Conservation (phyloP, 2,888 invertebrate species). For the Carterocephalus palaemon region DNA sequence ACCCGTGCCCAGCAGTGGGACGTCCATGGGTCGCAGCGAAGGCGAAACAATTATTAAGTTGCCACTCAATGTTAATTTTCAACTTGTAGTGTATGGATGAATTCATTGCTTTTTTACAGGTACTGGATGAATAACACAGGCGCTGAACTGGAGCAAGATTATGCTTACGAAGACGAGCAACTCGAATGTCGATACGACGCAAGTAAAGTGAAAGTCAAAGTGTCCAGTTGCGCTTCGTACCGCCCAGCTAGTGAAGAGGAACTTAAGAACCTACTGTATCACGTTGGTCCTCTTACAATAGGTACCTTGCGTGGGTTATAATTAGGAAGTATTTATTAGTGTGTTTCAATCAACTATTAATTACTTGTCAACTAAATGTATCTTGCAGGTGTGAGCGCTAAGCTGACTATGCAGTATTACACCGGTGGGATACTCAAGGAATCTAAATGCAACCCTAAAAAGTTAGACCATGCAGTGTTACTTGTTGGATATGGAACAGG, state of each 20-base stretch:
- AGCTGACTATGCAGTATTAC: not conserved
- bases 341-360: no score
- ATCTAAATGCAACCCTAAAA: not conserved
- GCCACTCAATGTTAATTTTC: no score
- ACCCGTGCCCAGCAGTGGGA: no score
- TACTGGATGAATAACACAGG: constrained; percentile 9
- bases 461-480: constrained; percentile 36
- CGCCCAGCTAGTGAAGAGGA: not conserved
- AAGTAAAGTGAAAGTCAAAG: constrained; percentile 3
- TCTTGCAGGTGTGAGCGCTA: constrained; percentile 17
- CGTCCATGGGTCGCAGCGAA: no score
- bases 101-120: constrained; percentile 1
- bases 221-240: not conserved
- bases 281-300: constrained; percentile 5
- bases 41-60: no score
- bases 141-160: not conserved
- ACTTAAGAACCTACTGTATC: not conserved
- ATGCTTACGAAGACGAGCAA: not conserved
- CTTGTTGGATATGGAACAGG: constrained; percentile 39
- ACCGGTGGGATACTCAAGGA: constrained; percentile 7
- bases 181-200: not conserved
- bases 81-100: no score
- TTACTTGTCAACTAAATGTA: no score
- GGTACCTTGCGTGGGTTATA: not conserved
- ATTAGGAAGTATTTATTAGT: not conserved